These are phyloP conservation scores for Trichosurus vulpecula DNA, from an alignment of 2,797 vertebrate genomes.

Conservation along the genomic window DNA sequence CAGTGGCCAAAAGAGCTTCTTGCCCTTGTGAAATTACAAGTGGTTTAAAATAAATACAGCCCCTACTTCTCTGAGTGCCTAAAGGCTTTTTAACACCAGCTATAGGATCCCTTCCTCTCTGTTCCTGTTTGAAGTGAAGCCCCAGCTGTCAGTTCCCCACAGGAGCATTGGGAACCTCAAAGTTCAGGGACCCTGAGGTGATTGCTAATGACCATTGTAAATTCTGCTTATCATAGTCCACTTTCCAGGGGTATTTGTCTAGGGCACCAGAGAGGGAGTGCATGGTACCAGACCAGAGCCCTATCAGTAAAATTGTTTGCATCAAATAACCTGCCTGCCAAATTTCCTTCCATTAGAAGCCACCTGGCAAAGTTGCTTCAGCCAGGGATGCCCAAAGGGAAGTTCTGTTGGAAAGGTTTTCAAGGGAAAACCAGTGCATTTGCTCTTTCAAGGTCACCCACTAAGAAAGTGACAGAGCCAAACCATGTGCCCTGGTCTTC, in stretches of 20 bases:
- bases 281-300: not conserved
- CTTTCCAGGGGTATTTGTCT: not conserved
- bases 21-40: not conserved
- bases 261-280: not conserved
- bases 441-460: not conserved
- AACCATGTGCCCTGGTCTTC: not conserved
- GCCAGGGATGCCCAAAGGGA: not conserved
- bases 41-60: not conserved
- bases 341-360: not conserved
- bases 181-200: not conserved
- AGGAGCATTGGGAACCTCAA: not conserved
- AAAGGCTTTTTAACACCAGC: not conserved
- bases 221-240: not conserved
- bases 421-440: not conserved
- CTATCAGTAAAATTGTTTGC: not conserved
- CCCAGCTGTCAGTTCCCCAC: not conserved
- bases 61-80: not conserved
- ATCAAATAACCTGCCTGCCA: not conserved
- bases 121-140: not conserved
- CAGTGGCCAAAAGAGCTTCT: not conserved
- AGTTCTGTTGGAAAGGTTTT: not conserved
- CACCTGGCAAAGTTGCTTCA: not conserved
- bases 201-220: not conserved
- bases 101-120: not conserved
- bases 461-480: not conserved